Evolutionary conservation across 2,888 invertebrate species (phyloP), one percentile per base, ranked within the genome.

Genomic region (Bhutanitis thaidina): DNA sequence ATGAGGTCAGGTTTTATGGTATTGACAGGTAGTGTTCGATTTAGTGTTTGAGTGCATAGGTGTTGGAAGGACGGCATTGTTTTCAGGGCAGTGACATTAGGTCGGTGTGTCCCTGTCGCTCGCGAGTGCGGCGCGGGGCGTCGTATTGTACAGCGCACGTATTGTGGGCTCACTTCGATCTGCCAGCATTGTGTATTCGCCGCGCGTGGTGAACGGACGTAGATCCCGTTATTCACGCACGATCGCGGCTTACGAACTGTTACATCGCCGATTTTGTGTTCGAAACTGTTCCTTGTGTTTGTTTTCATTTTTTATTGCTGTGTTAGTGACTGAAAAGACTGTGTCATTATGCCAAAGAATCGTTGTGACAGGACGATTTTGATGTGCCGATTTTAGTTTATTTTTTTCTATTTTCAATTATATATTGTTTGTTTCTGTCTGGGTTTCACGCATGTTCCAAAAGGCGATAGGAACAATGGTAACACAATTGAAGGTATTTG

Each of bases 31-130:
- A 20, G 25, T 27, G 20, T 12, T 41, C 38, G 60, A 74, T 80
- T 79, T 52, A 49, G 67, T 58, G 63, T 69, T 13, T 69, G 53
- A 47, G 32, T 34, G 56, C 53, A 62, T 63, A 59, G 64, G 66
- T 67, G 69, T 63, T 65, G 64, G 74, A 76, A 82, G 79, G 80
- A 79, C 67, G 80, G 82, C 83, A 88, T 89, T 89, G 88, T 89
- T 86, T 65, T 70, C 77, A 86, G 88, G 87, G 86, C 88, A 89
- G 84, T 89, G 88, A 88, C 88, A 88, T 86, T 82, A 79, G 83
- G 70, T 83, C 78, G 80, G 81, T 83, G 86, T 84, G 86, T 88
- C 88, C 87, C 80, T 88, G 83, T 88, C 88, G 78, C 84, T 73
- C 83, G 77, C 74, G 77, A 63, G 74, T 66, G 77, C 83, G 75